These are phyloP conservation scores for Oithona nana DNA, from an alignment of 2,888 invertebrate species.

Conservation along the genomic window DNA sequence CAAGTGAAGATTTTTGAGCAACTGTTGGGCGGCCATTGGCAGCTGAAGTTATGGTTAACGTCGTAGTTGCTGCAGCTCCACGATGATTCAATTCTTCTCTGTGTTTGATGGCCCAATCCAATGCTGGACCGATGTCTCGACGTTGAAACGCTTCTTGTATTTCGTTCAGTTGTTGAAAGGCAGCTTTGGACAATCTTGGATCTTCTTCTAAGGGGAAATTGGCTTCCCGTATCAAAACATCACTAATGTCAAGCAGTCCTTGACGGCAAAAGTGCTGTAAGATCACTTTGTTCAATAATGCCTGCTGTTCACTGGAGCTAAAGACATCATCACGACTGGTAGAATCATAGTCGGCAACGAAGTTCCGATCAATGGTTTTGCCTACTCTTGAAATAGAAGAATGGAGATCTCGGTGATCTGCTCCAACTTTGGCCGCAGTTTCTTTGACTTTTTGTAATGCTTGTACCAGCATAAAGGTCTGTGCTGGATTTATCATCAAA, in stretches of 20 bases:
- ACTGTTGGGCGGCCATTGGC: background rate
- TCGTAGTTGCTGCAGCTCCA: conserved; percentile 16
- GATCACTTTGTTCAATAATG: conserved; percentile 61
- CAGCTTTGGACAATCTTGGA: conserved; percentile 32
- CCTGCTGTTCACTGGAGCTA: background rate
- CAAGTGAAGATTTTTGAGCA: conserved; percentile 42
- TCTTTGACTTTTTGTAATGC: conserved; percentile 59
- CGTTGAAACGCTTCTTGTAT: conserved; percentile 68
- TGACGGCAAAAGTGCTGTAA: conserved; percentile 88
- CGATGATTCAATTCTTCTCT: conserved; percentile 48
- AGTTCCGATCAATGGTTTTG: conserved; percentile 68
- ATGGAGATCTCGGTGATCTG: conserved; percentile 63
- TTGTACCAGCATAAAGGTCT: conserved; percentile 47
- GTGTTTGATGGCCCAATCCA: conserved; percentile 65
- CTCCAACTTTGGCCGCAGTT: conserved; percentile 56
- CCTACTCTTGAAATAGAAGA: conserved; percentile 73
- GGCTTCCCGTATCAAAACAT: conserved; percentile 42
- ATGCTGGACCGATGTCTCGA: conserved; percentile 58
- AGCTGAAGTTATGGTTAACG: background rate
- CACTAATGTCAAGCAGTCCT: conserved; percentile 80
- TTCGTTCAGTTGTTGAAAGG: conserved; percentile 62
- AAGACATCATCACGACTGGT: conserved; percentile 13
- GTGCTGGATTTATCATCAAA: conserved; percentile 31
- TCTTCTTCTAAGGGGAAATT: background rate
- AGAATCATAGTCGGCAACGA: conserved; percentile 12